Evolutionary conservation across 2,113 vertebrate genomes (phyloP), one percentile per base, ranked within the genome.

Genomic region (Sander lucioperca): DNA sequence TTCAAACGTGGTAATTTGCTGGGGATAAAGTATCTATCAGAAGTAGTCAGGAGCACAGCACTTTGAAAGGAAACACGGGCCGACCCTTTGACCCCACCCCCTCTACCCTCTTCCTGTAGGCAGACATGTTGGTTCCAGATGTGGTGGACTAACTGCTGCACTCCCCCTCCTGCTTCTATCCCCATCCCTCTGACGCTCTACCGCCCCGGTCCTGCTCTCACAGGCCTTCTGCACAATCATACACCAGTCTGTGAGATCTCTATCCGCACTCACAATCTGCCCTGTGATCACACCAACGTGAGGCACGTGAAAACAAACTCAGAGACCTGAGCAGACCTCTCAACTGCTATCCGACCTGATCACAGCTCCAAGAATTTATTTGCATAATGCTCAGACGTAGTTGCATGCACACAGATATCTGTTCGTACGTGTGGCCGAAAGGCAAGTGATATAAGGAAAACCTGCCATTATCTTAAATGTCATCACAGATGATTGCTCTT

Each of bases 1-100:
- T 97, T 96, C 95, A 97, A 97, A 97, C 94, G 95, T 94, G 93
- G 96, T 96, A 96, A 97, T 97, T 99, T 97, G 96, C 96, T 90
- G 95, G 92, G 96, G 96, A 96, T 98, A 97, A 97, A 97, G 96
- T 97, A 99, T 97, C 96, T 96, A 96, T 97, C 97, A 98, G 96
- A 96, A 96, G 95, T 89, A 96, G 96, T 95, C 96, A 94, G 94
- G 96, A 95, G 95, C 94, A 89, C 91, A 93, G 93, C 94, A 95
- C 93, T 96, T 93, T 94, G 96, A 96, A 96, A 97, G 95, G 96
- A 96, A 97, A 97, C 96, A 96, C 95, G 95, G 94, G 80, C 91
- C 93, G 96, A 97, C 96, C 96, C 94, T 89, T 67, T 95, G 96
- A 96, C 96, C 96, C 91, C 95, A 94, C 92, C 91, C 93, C 94